Conservation (phyloP, 1,140 invertebrate species). For the Trinorchestia longiramus region DNA sequence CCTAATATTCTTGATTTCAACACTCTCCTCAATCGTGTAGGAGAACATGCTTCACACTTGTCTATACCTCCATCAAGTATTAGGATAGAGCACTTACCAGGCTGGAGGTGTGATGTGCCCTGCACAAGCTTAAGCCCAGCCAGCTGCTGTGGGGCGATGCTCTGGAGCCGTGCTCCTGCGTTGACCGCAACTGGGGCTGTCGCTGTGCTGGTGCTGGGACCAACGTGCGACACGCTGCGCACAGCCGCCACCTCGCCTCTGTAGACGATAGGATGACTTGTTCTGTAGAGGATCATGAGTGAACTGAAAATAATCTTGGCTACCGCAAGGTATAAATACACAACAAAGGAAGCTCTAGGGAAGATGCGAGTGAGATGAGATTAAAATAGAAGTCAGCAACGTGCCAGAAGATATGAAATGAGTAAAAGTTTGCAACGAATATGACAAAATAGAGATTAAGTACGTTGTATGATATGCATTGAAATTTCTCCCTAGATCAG, state of each 20-base stretch:
- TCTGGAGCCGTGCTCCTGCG: slow-evolving; percentile 54
- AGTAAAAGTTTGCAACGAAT: too few relatives aligned
- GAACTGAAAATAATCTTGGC: not conserved
- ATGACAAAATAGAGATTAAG: not conserved
- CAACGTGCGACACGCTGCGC: not conserved
- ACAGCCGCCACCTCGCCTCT: not conserved
- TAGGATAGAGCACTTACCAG: not conserved
- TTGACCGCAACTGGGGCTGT: slow-evolving; percentile 41
- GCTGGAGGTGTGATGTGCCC: slow-evolving; percentile 56
- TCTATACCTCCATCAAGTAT: not conserved
- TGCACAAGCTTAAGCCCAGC: slow-evolving; percentile 58
- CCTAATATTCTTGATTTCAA: too few relatives aligned
- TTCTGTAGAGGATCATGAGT: not conserved
- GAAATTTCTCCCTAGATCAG: not conserved
- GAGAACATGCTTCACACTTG: not conserved
- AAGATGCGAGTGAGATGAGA: not conserved
- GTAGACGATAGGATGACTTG: not conserved
- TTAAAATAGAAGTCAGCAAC: not conserved
- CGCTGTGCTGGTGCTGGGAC: not conserved
- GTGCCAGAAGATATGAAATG: not conserved
- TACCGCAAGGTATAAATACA: not conserved
- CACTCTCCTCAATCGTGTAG: not conserved
- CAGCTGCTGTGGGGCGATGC: slow-evolving; percentile 58
- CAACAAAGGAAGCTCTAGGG: not conserved
- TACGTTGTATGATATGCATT: not conserved